Evolutionary conservation across 2,113 vertebrate species (phyloP), one percentile per base, ranked within the genome.

Genomic region (Solea solea): DNA sequence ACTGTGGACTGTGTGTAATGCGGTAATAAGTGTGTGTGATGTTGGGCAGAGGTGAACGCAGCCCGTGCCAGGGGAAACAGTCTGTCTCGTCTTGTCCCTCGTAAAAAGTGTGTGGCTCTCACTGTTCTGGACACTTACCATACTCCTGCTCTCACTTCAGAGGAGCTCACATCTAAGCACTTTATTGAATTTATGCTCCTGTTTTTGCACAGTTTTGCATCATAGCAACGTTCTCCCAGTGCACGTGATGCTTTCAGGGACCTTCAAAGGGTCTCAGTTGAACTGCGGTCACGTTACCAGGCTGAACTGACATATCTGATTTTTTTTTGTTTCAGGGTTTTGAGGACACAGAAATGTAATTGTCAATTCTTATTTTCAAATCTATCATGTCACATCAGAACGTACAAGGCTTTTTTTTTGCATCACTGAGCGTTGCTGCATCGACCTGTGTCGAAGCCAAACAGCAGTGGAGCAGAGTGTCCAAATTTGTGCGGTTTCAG

Each of bases 1-100:
- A 42, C 57, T 62, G 64, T 39, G 55, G 76, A 65, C 45, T 76
- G 72, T 82, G 64, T 74, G 81, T 28, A 1, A 74, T 58, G 72
- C 81, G 82, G 75, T 86, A 78, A 84, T 86, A 78, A 84, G 78
- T 69, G 64, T 77, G 80, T 86, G 86, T 79, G 79, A 80, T 83
- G 76, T 83, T 69, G 74, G 82, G 64, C 59, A 2, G 64, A 60
- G 68, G 61, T 58, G 56, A 72, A 62, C 76, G 40, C 45, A 42
- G 73, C 49, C 62, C 28, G 59, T 53, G 74, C 69, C 81, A 68
- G 76, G 3, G 48, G 16, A 44, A 57, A 69, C 69, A 58, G 61
- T 44, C 52, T 67, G 70, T 64, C 71, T 62, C 5, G 25, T 72
- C 59, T 58, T 51, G 15, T 56, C 34, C 42, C 51, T 52, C 16